phyloP scores from a whole-genome alignment of 2,113 vertebrate genomes.

The Podocnemis expansa region DNA sequence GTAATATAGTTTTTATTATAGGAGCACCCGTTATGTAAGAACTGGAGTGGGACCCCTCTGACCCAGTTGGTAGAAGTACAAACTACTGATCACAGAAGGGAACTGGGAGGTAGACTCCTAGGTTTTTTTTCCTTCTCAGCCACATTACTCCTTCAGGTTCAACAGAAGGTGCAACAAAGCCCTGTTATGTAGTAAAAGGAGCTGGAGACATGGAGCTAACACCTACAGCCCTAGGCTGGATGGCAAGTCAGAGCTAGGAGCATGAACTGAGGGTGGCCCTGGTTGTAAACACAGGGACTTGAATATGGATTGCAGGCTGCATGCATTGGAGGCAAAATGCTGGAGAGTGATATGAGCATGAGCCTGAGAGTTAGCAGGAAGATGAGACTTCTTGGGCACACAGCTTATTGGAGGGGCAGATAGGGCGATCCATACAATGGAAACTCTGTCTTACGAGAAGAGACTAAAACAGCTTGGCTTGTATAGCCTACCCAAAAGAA shows the following conservation, averaged over 20 bases:
- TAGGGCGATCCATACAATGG: no score
- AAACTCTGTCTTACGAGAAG: no score
- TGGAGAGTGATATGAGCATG: rapidly evolving
- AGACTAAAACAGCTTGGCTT: no score
- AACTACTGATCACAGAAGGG: neutral
- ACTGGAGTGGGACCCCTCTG: neutral
- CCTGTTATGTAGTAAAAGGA: neutral
- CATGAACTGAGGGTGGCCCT: neutral
- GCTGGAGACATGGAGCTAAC: neutral
- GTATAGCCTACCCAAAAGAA: no score
- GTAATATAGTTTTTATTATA: neutral
- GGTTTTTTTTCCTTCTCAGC: neutral
- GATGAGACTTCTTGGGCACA: neutral
- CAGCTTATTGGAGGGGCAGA: neutral
- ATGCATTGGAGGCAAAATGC: neutral
- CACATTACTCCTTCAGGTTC: neutral
- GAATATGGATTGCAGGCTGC: neutral
- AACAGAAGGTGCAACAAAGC: neutral
- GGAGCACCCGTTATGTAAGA: neutral
- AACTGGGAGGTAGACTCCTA: neutral
- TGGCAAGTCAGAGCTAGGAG: neutral
- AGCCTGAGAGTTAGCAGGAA: neutral
- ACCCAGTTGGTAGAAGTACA: neutral
- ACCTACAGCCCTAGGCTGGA: neutral
- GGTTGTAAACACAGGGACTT: neutral